phyloP scores from a whole-genome alignment of 1,140 invertebrate species.

The Ips typographus region DNA sequence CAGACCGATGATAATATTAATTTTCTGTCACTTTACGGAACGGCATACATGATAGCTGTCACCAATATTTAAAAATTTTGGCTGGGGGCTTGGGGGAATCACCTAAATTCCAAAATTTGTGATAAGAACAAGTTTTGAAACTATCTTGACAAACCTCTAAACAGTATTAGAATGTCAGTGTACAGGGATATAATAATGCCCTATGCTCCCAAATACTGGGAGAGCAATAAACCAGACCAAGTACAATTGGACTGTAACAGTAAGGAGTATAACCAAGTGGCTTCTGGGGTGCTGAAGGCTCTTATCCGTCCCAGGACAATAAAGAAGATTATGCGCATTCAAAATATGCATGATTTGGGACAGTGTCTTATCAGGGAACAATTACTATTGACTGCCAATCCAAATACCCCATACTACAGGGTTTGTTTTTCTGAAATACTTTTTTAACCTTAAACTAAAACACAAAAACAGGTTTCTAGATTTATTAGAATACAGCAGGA shows the following conservation, averaged over 20 bases:
- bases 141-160: too few species aligned
- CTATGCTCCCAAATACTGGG: neutral
- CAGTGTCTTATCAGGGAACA: slow-evolving; percentile 23
- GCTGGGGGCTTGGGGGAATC: too few species aligned
- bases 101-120: too few species aligned
- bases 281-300: neutral
- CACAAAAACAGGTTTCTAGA: slow-evolving; percentile 18
- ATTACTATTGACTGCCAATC: neutral
- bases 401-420: neutral
- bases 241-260: neutral
- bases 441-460: too few species aligned
- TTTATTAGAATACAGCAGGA: slow-evolving; percentile 17
- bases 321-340: neutral
- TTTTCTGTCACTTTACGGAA: too few species aligned
- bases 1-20: too few species aligned
- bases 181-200: neutral
- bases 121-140: too few species aligned
- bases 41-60: too few species aligned
- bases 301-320: neutral
- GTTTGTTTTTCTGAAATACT: neutral
- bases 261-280: neutral
- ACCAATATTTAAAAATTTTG: too few species aligned
- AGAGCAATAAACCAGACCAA: neutral
- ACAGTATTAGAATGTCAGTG: too few species aligned
- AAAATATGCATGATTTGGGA: slow-evolving; percentile 24